Evolutionary conservation across 2,888 invertebrate genomes (phyloP).

Genomic region (Steinernema scapterisci): DNA sequence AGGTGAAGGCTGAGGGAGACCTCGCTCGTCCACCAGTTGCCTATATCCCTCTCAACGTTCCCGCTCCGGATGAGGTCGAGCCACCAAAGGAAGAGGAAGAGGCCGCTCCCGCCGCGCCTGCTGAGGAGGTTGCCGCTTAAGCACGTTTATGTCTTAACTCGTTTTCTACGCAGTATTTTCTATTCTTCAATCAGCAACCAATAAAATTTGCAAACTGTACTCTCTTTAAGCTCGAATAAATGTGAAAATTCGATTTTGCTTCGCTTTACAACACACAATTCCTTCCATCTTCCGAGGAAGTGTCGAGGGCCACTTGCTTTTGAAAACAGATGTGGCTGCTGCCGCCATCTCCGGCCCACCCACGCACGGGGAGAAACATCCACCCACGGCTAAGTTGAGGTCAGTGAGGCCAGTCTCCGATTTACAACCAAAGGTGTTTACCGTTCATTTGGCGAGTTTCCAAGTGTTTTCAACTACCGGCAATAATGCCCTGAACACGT

Average conservation of each 20-base stretch:
- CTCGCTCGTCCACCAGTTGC: conserved; percentile 62
- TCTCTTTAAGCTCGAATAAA: conserved; percentile 9
- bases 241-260: background rate
- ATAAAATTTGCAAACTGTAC: conserved; percentile 21
- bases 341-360: background rate
- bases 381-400: background rate
- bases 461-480: no score
- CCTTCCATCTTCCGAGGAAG: background rate
- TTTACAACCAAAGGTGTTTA: no score
- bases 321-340: conserved; percentile 9
- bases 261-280: background rate
- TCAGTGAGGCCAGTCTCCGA: background rate
- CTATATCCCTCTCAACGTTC: conserved; percentile 61
- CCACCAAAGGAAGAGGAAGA: conserved; percentile 11
- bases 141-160: background rate
- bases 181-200: conserved; percentile 5
- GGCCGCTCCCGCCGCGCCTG: conserved; percentile 33
- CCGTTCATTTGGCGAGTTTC: no score
- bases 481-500: no score
- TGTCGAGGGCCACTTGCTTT: background rate
- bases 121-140: conserved; percentile 27
- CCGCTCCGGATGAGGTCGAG: conserved; percentile 44
- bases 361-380: background rate
- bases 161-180: background rate
- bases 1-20: conserved; percentile 65